Base-by-base conservation (phyloP, 2,888 invertebrate species). In the Ptychoptera albimana region DNA sequence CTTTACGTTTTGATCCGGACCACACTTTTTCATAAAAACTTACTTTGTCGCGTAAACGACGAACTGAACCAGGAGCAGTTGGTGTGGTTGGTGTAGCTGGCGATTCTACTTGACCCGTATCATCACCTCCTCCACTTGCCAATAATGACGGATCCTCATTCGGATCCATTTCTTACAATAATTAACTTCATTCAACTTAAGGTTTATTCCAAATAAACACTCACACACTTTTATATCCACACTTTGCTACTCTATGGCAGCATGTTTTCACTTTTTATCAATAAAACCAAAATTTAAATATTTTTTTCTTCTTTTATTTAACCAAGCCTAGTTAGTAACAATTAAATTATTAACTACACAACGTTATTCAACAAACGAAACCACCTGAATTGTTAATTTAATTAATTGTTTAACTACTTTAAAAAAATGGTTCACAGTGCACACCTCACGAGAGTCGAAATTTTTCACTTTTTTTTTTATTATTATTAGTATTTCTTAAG, bases 21-120 rank as follows among this genome's bases (percentile, higher is more conserved):
- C 82, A 83, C 51, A 83, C 75, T 67, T 79, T 79, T 63, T 86
- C 86, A 65, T 82, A 86, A 61, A 83, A 82, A 53, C 73, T 76
- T 53, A 86, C 84, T 54, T 82, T 76, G 57, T 83, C 79, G 50
- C 75, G 73, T 48, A 85, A 72, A 53, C 77, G 67, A 46, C 66
- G 64, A 58, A 64, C 65, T 56, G 55, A 66, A 14, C 39, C 46
- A 34, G 54, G 49, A n/a, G 56, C 53, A 11, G 39, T 49, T 1
- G 53, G 52, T 15, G 54, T 49, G 4, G 44, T 47, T 11, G 51
- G 50, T 13, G 54, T 49, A 5, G 44, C 46, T 11, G 51, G 50
- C n/a, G 23, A 23, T 3, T 23, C 23, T 23, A 23, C 23, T 23
- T 23, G 23, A 23, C 23, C 23, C 23, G 23, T 23, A 23, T 10